These are phyloP conservation scores for Cydia amplana DNA, from an alignment of 1,140 invertebrate species.

Conservation along the genomic window DNA sequence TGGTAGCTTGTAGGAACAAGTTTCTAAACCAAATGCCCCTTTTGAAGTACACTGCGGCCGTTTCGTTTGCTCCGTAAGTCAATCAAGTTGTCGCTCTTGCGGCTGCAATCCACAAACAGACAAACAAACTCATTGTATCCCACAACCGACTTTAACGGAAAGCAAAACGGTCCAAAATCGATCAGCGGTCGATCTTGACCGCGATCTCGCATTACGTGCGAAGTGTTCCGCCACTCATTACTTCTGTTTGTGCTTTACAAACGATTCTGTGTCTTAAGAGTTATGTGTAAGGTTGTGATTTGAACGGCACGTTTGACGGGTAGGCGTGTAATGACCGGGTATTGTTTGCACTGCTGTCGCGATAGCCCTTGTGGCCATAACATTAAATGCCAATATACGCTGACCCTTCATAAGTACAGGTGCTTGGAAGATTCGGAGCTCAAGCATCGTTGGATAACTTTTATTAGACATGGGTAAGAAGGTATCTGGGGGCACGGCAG, in stretches of 20 bases:
- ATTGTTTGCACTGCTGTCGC: conserved; percentile 14
- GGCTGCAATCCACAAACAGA: neutral
- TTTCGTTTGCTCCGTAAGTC: neutral
- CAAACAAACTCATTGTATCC: neutral
- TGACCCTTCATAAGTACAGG: neutral
- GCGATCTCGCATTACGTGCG: neutral
- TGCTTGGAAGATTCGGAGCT: neutral
- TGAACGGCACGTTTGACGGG: neutral
- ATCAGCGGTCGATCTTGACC: neutral
- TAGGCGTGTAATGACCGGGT: conserved; percentile 11
- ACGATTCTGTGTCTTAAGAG: neutral
- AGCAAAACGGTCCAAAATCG: neutral
- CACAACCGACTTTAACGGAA: neutral
- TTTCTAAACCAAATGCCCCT: neutral
- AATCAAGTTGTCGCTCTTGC: neutral
- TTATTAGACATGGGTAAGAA: neutral
- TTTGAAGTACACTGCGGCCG: no score
- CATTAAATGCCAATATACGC: neutral
- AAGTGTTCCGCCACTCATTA: neutral
- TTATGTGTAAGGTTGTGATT: neutral
- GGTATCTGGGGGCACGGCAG: no score
- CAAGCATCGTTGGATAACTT: neutral
- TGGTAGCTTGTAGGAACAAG: neutral
- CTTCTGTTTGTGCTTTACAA: neutral
- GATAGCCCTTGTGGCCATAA: neutral